A percentile compares a stretch with the other conserved stretches of the same genome.
Conservation (phyloP, 1,140 invertebrate genomes). For the Zaprionus kolodkinae region DNA sequence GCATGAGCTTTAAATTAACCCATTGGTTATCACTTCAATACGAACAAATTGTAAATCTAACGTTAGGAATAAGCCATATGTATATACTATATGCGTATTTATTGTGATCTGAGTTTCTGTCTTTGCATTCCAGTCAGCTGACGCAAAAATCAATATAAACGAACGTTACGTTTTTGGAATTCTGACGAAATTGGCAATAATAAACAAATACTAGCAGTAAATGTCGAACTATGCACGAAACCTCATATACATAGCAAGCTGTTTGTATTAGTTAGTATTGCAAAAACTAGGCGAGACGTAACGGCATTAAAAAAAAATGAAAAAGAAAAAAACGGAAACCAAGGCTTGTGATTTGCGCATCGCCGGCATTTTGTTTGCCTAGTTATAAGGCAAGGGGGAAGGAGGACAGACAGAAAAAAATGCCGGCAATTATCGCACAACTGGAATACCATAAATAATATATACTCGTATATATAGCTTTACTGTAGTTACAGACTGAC, state of each 20-base stretch:
- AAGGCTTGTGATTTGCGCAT: conserved; percentile 20
- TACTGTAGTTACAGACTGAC: conserved; percentile 53
- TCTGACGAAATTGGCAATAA: conserved; percentile 51
- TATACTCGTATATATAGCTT: background rate
- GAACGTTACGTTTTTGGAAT: conserved; percentile 5
- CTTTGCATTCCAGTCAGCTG: conserved; percentile 58
- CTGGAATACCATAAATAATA: conserved; percentile 19
- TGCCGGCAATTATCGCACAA: conserved; percentile 20
- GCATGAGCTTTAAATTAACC: no score
- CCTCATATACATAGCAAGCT: background rate
- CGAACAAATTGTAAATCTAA: background rate
- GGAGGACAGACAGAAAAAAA: conserved; percentile 32
- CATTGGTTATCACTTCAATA: no score
- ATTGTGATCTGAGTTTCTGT: background rate
- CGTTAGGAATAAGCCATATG: background rate
- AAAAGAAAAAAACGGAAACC: conserved; percentile 21
- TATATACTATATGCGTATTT: background rate
- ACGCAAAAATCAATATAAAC: conserved; percentile 35
- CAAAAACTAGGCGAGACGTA: conserved; percentile 55
- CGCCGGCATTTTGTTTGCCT: conserved; percentile 53
- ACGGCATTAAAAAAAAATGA: conserved; percentile 15
- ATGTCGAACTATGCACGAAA: conserved; percentile 14
- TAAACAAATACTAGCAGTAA: conserved; percentile 44
- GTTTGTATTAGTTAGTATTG: background rate
- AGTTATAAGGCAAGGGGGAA: background rate